Evolutionary conservation across 2,888 invertebrate genomes (phyloP), one percentile per base, ranked within the genome.

Genomic region (Suillia variegata): DNA sequence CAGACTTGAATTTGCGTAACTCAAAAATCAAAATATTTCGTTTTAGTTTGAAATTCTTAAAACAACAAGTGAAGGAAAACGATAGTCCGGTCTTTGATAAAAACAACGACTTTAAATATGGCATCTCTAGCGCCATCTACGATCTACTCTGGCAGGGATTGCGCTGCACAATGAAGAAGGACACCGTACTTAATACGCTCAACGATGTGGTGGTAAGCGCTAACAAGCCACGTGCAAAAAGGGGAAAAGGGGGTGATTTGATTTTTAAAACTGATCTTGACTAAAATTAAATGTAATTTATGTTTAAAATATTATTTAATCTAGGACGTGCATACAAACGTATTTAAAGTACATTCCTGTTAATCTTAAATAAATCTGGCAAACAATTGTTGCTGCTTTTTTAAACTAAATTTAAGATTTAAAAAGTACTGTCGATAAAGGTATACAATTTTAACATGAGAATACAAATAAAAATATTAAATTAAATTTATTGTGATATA

Each of bases 71-170:
- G 56, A 89, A 88, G 83, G 87, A 88, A 82, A 86, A 85, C 71
- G 85, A 85, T 73, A 87, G 85, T 76, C 88, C 88, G 33, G 79
- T 88, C 51, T 87, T 89, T 76, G 85, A 87, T 57, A 87, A 87
- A 77, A 84, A 84, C 62, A 86, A 86, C 52, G 70, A 67, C 12
- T 87, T 87, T 74, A 80, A 88, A 65, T 84, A 86, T 78, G 88
- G 87, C 70, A 83, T 94, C 71, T 89, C 89, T 62, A 87, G 88
- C 74, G 87, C 87, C 67, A 84, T 96, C 56, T 93, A 94, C 83
- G 90, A 93, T 75, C 84, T 96, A 65, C 85, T 95, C 70, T 88
- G 89, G 72, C 89, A 89, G 82, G 93, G 92, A 38, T 84, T 94
- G 55, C 87, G 86, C 66, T 94, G 93, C 51, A 84, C 84, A 62